Base-by-base conservation (phyloP, 1,140 invertebrate species). In the Pseudachorutes palmiensis region DNA sequence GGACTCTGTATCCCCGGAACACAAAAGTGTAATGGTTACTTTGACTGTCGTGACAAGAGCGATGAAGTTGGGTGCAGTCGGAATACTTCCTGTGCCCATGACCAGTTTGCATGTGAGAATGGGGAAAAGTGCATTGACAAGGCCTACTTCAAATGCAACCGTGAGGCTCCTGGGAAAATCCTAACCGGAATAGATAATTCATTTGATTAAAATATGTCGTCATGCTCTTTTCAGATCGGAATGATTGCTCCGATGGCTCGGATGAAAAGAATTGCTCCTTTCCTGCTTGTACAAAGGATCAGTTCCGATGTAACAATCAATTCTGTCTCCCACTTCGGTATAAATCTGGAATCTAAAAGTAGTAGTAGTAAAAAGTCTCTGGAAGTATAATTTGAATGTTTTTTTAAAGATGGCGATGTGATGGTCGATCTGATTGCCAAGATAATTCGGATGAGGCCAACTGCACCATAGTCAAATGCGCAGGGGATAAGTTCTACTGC, bases 281-380 rank as follows among this genome's bases (percentile, higher is more conserved):
- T 76, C 90, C 90, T 1, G 82, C 88, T 0, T 99, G 96, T 79
- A 87, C 91, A 73, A 85, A 85, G 58, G 90, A 90, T 9, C 92
- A 97, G 80, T 98, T 97, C 78, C 84, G 90, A 28, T 98, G 96
- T 80, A 86, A 87, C 45, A 97, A 97, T 78, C 89, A 91, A 2
- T 81, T 94, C 19, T 98, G 96, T 79, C 93, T 98, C 64, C 91
- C 94, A 0, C 82, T 83, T 1, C 74, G 79, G 49, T 81, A 81
- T 76, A 75, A 76, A 29, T 83, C 81, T 74, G 82, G 3, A 49
- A 26, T 32, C 76, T 75, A 48, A 76, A 77, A 62, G 75, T n/a
- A 33, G 33, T 29, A 2, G 2, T 19, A 64, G 28, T 62, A n/a
- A 24, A 60, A n/a, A 61, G 22, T 3, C 45, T n/a, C 68, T 24